These are phyloP conservation scores for Oreamnos americanus DNA, from an alignment of 2,113 vertebrate genomes.

Conservation along the genomic window DNA sequence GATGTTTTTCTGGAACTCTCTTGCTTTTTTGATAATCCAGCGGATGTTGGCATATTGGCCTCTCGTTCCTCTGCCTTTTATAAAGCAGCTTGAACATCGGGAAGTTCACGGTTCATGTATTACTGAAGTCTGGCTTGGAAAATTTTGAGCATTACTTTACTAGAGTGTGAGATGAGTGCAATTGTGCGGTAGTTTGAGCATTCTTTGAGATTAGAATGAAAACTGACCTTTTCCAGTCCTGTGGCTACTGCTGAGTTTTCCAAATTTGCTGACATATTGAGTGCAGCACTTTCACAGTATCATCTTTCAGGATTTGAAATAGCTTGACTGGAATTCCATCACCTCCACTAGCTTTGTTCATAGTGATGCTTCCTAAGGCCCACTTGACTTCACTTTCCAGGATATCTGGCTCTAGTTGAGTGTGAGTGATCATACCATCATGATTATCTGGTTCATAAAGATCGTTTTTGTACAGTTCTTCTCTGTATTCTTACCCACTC, in stretches of 20 bases:
- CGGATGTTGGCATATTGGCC: fast-evolving
- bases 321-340: not conserved
- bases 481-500: not conserved
- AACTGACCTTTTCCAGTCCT: not conserved
- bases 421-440: not conserved
- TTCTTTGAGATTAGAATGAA: not conserved
- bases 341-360: not conserved
- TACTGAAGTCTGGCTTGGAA: not conserved
- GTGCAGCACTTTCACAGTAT: not conserved
- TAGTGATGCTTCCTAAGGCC: not conserved
- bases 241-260: not conserved
- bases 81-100: not conserved
- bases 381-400: not conserved
- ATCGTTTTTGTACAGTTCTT: not conserved
- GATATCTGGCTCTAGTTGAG: not conserved
- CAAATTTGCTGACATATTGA: not conserved
- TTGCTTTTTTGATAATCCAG: not conserved
- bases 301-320: not conserved
- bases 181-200: not conserved
- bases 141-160: not conserved
- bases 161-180: fast-evolving
- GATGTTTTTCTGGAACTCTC: not conserved
- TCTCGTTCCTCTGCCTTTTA: not conserved
- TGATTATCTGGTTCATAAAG: not conserved
- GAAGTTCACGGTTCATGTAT: not conserved